Evolutionary conservation across 2,888 invertebrate species (phyloP).

Genomic region (Hemicrepidius hirtus): DNA sequence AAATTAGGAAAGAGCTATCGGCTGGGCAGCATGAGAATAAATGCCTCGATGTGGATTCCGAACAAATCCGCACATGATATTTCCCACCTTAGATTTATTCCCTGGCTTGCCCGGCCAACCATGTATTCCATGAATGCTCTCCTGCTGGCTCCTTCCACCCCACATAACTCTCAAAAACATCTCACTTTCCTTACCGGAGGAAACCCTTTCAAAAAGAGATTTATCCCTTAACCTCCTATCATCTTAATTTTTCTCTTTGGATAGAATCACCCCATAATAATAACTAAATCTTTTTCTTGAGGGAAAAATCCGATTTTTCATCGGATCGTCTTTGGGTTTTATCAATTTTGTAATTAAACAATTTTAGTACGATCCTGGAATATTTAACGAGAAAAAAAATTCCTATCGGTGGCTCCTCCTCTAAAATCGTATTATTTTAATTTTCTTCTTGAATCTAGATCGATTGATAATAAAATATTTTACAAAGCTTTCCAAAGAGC

Average conservation of each 20-base stretch:
- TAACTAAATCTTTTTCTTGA: too few species aligned
- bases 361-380: too few species aligned
- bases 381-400: too few species aligned
- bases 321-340: too few species aligned
- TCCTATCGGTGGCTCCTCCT: too few species aligned
- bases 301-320: too few species aligned
- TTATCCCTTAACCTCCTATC: slow-evolving; percentile 37
- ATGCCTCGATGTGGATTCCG: slow-evolving; percentile 64
- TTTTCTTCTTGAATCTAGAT: too few species aligned
- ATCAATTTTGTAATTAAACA: too few species aligned
- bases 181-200: slow-evolving; percentile 29
- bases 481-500: too few species aligned
- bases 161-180: slow-evolving; percentile 43
- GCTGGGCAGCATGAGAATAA: slow-evolving; percentile 61
- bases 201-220: slow-evolving; percentile 37
- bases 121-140: slow-evolving; percentile 47
- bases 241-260: slow-evolving; percentile 37
- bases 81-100: slow-evolving; percentile 65
- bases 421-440: too few species aligned
- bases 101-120: slow-evolving; percentile 51
- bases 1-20: slow-evolving; percentile 61
- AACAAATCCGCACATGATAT: slow-evolving; percentile 67
- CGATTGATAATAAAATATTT: too few species aligned
- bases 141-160: slow-evolving; percentile 33
- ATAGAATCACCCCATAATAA: slow-evolving; percentile 28